Percentiles rank a stretch among this genome's conserved stretches.
Evolutionary conservation across 2,113 vertebrate genomes (phyloP).

Genomic region (Epinephelus fuscoguttatus): DNA sequence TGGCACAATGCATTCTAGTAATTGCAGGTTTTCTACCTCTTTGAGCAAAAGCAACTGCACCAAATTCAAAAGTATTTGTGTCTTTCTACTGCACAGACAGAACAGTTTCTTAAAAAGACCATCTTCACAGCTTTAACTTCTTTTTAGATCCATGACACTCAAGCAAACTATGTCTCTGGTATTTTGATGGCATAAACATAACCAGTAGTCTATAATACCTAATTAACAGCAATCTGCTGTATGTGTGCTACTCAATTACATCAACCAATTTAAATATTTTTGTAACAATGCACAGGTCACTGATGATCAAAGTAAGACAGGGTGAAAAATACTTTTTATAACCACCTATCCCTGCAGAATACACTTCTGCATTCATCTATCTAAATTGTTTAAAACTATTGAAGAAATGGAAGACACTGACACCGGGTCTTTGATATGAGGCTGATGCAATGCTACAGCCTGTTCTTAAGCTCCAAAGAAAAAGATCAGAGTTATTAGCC

Average conservation of each 20-base stretch:
- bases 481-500: constrained; percentile 65
- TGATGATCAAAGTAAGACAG: neutral
- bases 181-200: neutral
- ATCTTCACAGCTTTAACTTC: neutral
- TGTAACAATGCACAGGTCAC: neutral
- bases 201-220: neutral
- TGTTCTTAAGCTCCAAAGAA: constrained; percentile 47
- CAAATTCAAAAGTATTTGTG: too few relatives aligned
- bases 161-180: neutral
- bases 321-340: neutral
- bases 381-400: constrained; percentile 14
- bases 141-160: neutral
- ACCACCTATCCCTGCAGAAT: neutral
- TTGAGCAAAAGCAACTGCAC: too few relatives aligned
- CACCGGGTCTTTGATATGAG: constrained; percentile 43
- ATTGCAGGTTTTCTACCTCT: too few relatives aligned
- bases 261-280: neutral
- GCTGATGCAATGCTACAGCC: constrained; percentile 50
- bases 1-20: too few relatives aligned
- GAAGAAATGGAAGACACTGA: constrained; percentile 7
- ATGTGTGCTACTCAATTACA: neutral
- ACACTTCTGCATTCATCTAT: neutral
- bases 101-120: too few relatives aligned
- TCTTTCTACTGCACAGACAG: too few relatives aligned
- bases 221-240: neutral